These are phyloP conservation scores for Halesus radiatus DNA, from an alignment of 1,140 invertebrate genomes.

Conservation along the genomic window DNA sequence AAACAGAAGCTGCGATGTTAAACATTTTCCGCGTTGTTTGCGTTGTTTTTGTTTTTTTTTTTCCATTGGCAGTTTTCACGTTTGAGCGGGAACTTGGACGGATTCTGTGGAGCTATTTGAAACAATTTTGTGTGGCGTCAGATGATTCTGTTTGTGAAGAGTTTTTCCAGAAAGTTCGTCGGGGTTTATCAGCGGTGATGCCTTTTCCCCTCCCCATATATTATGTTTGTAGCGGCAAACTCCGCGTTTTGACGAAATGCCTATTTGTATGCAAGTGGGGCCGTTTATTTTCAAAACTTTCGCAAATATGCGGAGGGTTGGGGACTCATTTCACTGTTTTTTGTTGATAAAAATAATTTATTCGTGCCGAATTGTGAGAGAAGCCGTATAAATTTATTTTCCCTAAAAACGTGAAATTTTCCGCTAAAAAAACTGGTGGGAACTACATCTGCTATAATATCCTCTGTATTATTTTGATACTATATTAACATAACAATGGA, in stretches of 20 bases:
- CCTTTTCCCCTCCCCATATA: not conserved
- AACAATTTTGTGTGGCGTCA: slow-evolving; percentile 22
- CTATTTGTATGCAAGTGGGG: slow-evolving; percentile 1
- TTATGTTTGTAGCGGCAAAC: not conserved
- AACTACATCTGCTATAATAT: too few relatives aligned
- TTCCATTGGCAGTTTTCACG: slow-evolving; percentile 8
- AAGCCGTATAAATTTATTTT: too few relatives aligned
- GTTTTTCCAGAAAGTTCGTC: slow-evolving; percentile 4
- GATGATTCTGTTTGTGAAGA: slow-evolving; percentile 17
- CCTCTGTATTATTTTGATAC: too few relatives aligned
- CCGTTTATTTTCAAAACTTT: not conserved
- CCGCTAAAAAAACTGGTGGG: too few relatives aligned
- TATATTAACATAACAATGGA: too few relatives aligned
- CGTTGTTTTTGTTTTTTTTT: not conserved
- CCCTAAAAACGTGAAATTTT: too few relatives aligned
- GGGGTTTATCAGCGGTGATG: slow-evolving; percentile 14
- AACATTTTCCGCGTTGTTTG: slow-evolving; percentile 12
- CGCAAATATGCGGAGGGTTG: not conserved
- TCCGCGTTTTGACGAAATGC: not conserved
- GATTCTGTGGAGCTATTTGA: slow-evolving; percentile 3
- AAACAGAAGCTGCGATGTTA: not conserved
- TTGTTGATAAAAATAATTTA: too few relatives aligned
- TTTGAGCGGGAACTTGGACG: not conserved
- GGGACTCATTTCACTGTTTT: too few relatives aligned
- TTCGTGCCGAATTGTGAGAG: too few relatives aligned